Conservation (phyloP, 2,797 vertebrate species). For the Hypotaenidia philippensis region DNA sequence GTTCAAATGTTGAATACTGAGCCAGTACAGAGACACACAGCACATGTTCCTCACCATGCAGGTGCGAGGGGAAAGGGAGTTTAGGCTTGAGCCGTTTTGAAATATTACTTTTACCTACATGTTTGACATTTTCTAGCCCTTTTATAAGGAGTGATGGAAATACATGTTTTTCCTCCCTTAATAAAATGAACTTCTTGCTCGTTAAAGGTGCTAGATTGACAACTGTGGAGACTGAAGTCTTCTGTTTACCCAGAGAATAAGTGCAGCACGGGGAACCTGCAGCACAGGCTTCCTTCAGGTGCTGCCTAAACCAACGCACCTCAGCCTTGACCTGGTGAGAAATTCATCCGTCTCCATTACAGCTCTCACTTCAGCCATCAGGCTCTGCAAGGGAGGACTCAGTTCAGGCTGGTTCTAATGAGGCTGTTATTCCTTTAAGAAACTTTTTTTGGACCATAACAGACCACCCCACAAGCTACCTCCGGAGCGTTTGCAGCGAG, state of each 20-base stretch:
- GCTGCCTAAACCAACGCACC: not conserved
- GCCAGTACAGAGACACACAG: constrained; percentile 6
- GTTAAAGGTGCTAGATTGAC: constrained; percentile 27
- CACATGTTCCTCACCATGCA: constrained; percentile 45
- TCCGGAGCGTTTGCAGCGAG: not conserved
- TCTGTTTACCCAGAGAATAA: constrained; percentile 28
- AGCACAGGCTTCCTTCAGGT: not conserved
- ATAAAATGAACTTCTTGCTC: not conserved
- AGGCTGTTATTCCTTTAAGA: not conserved
- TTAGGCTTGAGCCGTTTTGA: constrained; percentile 36
- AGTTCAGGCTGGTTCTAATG: not conserved
- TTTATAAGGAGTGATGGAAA: constrained; percentile 60
- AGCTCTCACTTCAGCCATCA: not conserved
- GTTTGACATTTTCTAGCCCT: constrained; percentile 48
- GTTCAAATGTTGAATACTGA: constrained; percentile 31
- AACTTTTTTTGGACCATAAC: not conserved
- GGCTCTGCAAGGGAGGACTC: not conserved
- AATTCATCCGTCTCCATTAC: not conserved
- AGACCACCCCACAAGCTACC: constrained; percentile 54
- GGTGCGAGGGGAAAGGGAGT: constrained; percentile 44
- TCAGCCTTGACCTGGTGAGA: constrained; percentile 8
- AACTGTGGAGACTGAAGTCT: not conserved
- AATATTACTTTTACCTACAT: constrained; percentile 42
- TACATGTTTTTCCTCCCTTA: not conserved
- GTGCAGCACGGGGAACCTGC: constrained; percentile 13